These are phyloP conservation scores for Trogon surrucura DNA, from an alignment of 2,113 vertebrate species.

Conservation along the genomic window DNA sequence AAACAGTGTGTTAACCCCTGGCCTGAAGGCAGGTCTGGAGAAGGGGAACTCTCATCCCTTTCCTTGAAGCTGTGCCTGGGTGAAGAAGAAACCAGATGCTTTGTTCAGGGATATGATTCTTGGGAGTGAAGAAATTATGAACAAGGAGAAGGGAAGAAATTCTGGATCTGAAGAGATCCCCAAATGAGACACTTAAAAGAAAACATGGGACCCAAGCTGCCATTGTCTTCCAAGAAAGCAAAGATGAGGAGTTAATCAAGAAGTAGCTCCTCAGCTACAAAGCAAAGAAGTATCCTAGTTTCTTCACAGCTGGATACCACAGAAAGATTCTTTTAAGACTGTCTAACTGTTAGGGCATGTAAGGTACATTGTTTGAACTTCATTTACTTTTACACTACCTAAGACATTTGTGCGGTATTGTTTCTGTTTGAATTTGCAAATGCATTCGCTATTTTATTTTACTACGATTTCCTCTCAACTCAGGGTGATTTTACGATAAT, in stretches of 20 bases:
- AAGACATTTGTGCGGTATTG: accelerated
- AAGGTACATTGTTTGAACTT: neutral
- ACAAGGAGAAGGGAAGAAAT: neutral
- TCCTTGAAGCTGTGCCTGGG: neutral
- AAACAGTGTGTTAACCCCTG: neutral
- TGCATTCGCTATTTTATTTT: neutral
- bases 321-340: neutral
- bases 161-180: neutral
- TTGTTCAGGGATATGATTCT: neutral
- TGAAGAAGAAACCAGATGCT: neutral
- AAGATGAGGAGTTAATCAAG: neutral
- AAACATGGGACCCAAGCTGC: neutral
- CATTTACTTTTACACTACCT: neutral
- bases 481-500: neutral
- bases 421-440: neutral
- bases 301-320: neutral
- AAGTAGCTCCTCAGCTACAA: neutral
- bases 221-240: neutral
- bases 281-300: neutral
- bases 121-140: neutral
- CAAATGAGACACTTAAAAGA: neutral
- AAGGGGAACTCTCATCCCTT: neutral
- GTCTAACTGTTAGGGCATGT: neutral
- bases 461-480: neutral
- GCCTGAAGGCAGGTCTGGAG: neutral